A percentile compares a stretch with the other conserved stretches of the same genome.
These are phyloP conservation scores for Buceros bicornis DNA, from an alignment of 2,797 vertebrate species.

Conservation along the genomic window DNA sequence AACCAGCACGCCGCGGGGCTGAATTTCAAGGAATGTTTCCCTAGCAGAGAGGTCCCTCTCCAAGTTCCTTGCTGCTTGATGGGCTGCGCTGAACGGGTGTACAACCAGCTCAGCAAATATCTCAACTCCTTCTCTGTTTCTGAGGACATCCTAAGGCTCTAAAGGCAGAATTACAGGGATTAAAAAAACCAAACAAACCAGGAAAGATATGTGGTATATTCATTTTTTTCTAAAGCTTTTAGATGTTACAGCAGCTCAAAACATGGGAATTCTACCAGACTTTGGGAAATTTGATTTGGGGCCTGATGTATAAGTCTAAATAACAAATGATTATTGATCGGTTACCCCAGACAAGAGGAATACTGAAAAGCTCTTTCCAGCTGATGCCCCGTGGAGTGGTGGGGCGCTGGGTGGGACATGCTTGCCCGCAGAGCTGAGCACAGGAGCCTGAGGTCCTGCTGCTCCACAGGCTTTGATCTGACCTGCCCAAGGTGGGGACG, in stretches of 20 bases:
- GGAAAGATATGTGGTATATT: rapidly evolving
- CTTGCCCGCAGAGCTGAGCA: rapidly evolving
- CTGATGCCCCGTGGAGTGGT: rapidly evolving
- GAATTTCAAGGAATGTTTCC: not conserved
- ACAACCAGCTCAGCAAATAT: not conserved
- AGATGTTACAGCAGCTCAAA: not conserved
- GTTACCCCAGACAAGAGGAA: not conserved
- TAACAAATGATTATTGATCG: rapidly evolving
- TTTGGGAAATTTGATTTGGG: not conserved
- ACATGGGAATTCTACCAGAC: not conserved
- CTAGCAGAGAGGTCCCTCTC: not conserved
- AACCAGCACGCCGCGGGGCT: not conserved
- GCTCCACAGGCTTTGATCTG: not conserved
- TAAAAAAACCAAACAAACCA: not conserved
- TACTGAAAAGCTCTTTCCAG: not conserved
- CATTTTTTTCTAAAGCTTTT: not conserved
- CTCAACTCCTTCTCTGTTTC: not conserved
- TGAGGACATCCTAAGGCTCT: not conserved
- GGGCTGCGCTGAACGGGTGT: not conserved
- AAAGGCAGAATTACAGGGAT: not conserved
- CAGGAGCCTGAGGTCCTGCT: not conserved
- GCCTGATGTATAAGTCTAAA: not conserved
- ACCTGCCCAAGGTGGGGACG: rapidly evolving
- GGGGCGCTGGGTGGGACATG: not conserved
- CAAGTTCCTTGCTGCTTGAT: not conserved